These are phyloP conservation scores for Drosophila aldrichi DNA, from an alignment of 2,888 invertebrate species.

Conservation along the genomic window DNA sequence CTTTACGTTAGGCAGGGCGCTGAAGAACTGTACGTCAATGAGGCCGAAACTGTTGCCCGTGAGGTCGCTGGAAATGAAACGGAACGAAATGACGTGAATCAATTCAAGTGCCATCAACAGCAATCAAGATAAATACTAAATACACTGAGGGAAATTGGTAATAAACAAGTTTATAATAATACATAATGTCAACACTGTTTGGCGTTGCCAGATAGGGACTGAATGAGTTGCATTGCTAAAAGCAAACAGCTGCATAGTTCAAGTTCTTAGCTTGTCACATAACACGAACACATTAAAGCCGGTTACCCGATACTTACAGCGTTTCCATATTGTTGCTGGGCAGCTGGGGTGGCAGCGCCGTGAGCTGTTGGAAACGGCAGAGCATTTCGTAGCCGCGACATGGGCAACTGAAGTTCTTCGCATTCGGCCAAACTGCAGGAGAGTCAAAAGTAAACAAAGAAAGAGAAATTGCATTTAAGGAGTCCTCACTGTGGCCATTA, in stretches of 20 bases:
- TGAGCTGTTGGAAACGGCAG: conserved; percentile 85
- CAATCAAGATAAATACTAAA: neutral
- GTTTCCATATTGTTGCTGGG: conserved; percentile 83
- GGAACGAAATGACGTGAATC: neutral
- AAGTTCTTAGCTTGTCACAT: neutral
- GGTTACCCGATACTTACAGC: conserved; percentile 83
- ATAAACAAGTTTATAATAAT: no score
- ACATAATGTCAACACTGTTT: neutral
- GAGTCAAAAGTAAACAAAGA: neutral
- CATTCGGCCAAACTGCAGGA: conserved; percentile 75
- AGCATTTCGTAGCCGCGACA: conserved; percentile 85
- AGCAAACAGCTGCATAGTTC: neutral
- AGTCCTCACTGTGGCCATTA: conserved; percentile 14
- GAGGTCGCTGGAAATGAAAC: conserved; percentile 83
- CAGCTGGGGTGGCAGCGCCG: conserved; percentile 82
- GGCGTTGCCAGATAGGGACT: neutral
- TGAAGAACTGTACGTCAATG: conserved; percentile 81
- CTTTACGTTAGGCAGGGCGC: conserved; percentile 80
- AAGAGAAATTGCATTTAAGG: conserved; percentile 2
- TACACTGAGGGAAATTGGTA: neutral
- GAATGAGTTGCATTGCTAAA: neutral
- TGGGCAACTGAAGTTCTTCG: conserved; percentile 84
- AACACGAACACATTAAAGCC: neutral
- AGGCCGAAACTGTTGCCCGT: conserved; percentile 85
- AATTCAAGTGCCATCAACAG: conserved; percentile 11